phyloP scores from a whole-genome alignment of 2,888 invertebrate genomes.

The Dicranocentrus wangi region DNA sequence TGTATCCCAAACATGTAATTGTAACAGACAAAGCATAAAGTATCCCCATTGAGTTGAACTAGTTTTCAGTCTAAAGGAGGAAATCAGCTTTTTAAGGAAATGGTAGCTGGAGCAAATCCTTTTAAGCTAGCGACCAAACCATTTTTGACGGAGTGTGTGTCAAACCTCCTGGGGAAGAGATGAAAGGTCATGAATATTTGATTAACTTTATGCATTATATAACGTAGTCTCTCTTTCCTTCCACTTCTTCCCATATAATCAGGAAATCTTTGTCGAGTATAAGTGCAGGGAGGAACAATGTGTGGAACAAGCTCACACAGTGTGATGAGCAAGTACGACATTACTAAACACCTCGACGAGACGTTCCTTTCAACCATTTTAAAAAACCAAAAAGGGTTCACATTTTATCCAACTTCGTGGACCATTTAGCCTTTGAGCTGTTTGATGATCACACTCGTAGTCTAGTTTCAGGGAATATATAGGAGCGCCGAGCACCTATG shows the following conservation, averaged over 20 bases:
- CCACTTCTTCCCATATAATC: slow-evolving; percentile 25
- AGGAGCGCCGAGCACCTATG: not conserved
- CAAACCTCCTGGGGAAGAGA: slow-evolving; percentile 64
- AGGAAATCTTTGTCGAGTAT: slow-evolving; percentile 27
- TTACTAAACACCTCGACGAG: slow-evolving; percentile 7
- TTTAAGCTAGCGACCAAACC: slow-evolving; percentile 55
- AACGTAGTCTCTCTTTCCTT: slow-evolving; percentile 21
- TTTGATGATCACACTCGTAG: slow-evolving; percentile 38
- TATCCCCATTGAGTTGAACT: not conserved
- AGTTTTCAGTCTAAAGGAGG: slow-evolving; percentile 19
- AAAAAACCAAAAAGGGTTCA: slow-evolving; percentile 36
- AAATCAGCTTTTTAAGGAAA: slow-evolving; percentile 44
- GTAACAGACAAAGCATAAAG: not conserved
- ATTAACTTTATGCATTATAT: slow-evolving; percentile 56
- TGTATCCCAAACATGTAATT: too few species aligned
- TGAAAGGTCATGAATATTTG: slow-evolving; percentile 65
- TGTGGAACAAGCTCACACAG: not conserved
- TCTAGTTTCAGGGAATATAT: slow-evolving; percentile 19
- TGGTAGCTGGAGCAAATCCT: slow-evolving; percentile 44
- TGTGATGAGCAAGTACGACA: slow-evolving; percentile 30
- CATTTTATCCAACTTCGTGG: slow-evolving; percentile 46
- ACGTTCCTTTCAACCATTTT: not conserved
- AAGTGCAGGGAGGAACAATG: not conserved
- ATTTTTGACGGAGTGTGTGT: slow-evolving; percentile 61
- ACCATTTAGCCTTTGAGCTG: slow-evolving; percentile 61